Percentiles rank a stretch among this genome's conserved stretches.
Evolutionary conservation across 2,888 invertebrate species (phyloP).

Genomic region (Pristionchus japonicus): DNA sequence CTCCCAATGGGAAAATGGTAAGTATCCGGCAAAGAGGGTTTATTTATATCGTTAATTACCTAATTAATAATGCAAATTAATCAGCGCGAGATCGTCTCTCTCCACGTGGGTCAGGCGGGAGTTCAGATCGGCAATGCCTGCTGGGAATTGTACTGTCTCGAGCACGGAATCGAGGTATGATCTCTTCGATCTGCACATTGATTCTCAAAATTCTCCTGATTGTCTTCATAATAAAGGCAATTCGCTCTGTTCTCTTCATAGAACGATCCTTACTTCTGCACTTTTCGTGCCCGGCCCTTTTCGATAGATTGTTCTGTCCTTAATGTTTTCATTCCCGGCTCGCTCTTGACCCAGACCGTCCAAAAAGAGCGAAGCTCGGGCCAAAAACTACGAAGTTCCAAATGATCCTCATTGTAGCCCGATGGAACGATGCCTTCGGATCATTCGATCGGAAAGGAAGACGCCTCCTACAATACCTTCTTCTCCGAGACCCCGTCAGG

Average conservation of each 20-base stretch:
- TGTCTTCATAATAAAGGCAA: too few relatives aligned
- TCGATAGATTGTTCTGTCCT: too few relatives aligned
- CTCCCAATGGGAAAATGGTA: constrained; percentile 62
- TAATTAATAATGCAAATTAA: not conserved
- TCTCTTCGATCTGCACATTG: too few relatives aligned
- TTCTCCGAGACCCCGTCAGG: constrained; percentile 90
- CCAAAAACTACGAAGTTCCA: too few relatives aligned
- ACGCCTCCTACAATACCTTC: constrained; percentile 89
- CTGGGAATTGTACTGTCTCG: constrained; percentile 79
- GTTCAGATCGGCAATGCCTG: constrained; percentile 77
- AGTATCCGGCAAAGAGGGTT: not conserved
- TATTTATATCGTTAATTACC: not conserved
- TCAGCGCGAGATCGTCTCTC: constrained; percentile 64
- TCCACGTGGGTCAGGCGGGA: constrained; percentile 65
- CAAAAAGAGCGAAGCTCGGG: too few relatives aligned
- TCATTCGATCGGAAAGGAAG: constrained; percentile 79
- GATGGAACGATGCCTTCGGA: constrained; percentile 75
- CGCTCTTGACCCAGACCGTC: too few relatives aligned
- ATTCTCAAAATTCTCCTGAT: too few relatives aligned
- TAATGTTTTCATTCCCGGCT: too few relatives aligned
- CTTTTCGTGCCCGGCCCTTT: too few relatives aligned
- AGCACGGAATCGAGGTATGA: constrained; percentile 78
- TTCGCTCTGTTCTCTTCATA: too few relatives aligned
- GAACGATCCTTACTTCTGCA: too few relatives aligned
- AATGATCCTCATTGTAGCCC: constrained; percentile 63